Percentiles rank a stretch among this genome's conserved stretches.
These are phyloP conservation scores for Eupithecia dodoneata DNA, from an alignment of 2,888 invertebrate species.

Conservation along the genomic window DNA sequence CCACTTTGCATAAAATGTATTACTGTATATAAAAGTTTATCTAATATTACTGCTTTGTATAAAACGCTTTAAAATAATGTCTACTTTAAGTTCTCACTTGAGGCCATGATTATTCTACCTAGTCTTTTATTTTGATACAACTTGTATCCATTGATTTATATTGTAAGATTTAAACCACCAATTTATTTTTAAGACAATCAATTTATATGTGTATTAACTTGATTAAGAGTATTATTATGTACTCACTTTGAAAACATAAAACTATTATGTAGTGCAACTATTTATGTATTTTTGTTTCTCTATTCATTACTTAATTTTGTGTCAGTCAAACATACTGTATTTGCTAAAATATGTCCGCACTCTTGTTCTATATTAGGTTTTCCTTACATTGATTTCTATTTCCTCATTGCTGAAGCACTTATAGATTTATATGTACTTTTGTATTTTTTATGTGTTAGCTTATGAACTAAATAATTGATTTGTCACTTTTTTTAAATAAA, in stretches of 20 bases:
- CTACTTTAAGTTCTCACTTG: slow-evolving; percentile 50
- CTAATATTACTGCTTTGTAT: slow-evolving; percentile 49
- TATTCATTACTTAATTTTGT: neutral
- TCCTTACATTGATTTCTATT: neutral
- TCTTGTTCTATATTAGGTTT: neutral
- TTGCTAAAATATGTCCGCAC: neutral
- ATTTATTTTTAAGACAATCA: slow-evolving; percentile 30
- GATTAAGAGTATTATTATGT: neutral
- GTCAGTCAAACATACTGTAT: neutral
- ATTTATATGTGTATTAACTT: slow-evolving; percentile 13
- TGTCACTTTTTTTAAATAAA: slow-evolving; percentile 15
- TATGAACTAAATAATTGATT: neutral
- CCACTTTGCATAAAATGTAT: slow-evolving; percentile 50
- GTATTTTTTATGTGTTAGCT: neutral
- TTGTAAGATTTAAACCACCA: slow-evolving; percentile 39
- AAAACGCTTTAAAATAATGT: slow-evolving; percentile 41
- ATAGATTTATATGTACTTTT: neutral
- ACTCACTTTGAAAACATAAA: neutral
- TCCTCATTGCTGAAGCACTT: neutral
- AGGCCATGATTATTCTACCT: slow-evolving; percentile 72
- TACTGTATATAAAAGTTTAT: slow-evolving; percentile 56
- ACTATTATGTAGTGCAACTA: neutral
- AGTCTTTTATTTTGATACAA: slow-evolving; percentile 51
- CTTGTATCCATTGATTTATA: slow-evolving; percentile 25
- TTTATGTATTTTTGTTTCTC: neutral